These are phyloP conservation scores for Thamnaconus septentrionalis DNA, from an alignment of 2,113 vertebrate species.

Conservation along the genomic window DNA sequence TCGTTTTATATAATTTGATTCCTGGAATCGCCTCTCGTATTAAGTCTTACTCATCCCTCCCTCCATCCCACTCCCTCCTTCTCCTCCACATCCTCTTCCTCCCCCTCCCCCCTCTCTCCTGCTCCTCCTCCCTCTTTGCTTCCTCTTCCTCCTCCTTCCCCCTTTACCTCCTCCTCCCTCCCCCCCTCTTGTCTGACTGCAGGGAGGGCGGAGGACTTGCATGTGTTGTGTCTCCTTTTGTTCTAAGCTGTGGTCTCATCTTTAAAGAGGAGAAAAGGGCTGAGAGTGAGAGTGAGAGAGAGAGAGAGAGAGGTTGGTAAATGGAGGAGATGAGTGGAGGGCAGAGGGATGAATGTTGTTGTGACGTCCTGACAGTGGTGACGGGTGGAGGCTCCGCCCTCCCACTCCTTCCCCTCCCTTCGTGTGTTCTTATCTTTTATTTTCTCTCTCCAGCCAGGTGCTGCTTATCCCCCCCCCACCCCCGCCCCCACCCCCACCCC, in stretches of 20 bases:
- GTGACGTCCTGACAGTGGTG: conserved; percentile 16
- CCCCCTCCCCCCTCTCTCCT: conserved; percentile 32
- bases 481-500: conserved; percentile 2
- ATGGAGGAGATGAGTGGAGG: background rate
- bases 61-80: conserved; percentile 1
- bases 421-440: conserved; percentile 48
- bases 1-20: conserved; percentile 31
- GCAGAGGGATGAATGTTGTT: conserved; percentile 20
- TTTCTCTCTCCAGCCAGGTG: conserved; percentile 57
- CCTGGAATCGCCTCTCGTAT: conserved; percentile 16
- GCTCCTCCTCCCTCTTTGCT: conserved; percentile 20
- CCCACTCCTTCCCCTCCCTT: conserved; percentile 25
- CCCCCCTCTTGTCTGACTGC: conserved; percentile 38
- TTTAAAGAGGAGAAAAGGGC: conserved; percentile 28
- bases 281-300: conserved; percentile 7
- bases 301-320: conserved; percentile 13
- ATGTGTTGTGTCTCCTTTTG: conserved; percentile 64
- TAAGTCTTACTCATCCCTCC: conserved; percentile 39
- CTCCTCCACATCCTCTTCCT: conserved; percentile 35
- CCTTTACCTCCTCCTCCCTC: conserved; percentile 50
- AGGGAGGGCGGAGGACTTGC: conserved; percentile 51
- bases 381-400: conserved; percentile 29
- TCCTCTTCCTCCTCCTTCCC: conserved; percentile 6
- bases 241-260: conserved; percentile 56
- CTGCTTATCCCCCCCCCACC: conserved; percentile 48